Conservation (phyloP, 2,888 invertebrate species). For the Ophonus ardosiacus region DNA sequence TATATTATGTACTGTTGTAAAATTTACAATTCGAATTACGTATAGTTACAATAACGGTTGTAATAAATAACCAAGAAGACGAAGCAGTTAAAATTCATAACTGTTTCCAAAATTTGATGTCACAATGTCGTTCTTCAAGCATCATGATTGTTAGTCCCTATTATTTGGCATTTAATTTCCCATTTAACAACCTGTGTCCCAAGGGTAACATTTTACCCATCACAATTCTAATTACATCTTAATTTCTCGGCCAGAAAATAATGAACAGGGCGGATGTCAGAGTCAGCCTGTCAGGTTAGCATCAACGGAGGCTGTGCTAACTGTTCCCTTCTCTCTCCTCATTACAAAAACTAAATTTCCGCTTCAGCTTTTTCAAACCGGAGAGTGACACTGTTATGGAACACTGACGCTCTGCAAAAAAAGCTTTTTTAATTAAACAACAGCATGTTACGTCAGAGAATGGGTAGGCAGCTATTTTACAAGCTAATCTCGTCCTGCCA, state of each 20-base stretch:
- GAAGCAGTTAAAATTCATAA: no score
- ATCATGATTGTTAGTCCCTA: no score
- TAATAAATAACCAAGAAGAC: no score
- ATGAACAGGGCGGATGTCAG: slow-evolving; percentile 9
- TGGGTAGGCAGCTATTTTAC: not conserved
- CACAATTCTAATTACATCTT: slow-evolving; percentile 2
- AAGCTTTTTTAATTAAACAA: slow-evolving; percentile 17
- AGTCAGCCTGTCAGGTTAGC: not conserved
- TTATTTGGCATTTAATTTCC: not conserved
- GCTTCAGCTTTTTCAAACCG: slow-evolving; percentile 13
- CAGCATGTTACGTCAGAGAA: not conserved
- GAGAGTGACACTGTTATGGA: not conserved
- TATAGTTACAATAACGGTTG: no score
- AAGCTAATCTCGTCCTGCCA: no score
- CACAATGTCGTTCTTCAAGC: no score
- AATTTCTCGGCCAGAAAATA: slow-evolving; percentile 8
- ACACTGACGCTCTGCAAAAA: not conserved
- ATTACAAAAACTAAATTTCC: slow-evolving; percentile 43
- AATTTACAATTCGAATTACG: no score
- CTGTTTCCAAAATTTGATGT: no score
- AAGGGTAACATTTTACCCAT: not conserved
- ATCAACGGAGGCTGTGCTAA: not conserved
- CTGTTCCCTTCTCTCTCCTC: not conserved
- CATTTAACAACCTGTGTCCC: not conserved
- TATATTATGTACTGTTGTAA: no score